phyloP scores from a whole-genome alignment of 2,888 invertebrate genomes.

The Sphaerophoria rueppellii region DNA sequence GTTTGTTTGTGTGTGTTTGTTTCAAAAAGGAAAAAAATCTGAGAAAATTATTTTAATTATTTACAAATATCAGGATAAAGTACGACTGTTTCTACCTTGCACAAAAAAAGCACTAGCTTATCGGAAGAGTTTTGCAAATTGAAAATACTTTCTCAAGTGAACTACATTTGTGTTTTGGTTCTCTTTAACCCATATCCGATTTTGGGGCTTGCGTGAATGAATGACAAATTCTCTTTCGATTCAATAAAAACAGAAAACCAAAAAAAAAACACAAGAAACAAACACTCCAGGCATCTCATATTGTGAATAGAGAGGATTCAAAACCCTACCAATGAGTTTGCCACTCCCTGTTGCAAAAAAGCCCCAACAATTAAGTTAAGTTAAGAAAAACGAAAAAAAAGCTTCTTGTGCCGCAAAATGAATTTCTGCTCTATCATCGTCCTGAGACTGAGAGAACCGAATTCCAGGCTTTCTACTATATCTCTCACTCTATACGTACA shows the following conservation, averaged over 20 bases:
- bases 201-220: slow-evolving; percentile 61
- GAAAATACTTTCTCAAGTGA: slow-evolving; percentile 42
- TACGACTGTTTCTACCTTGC: slow-evolving; percentile 69
- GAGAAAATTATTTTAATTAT: slow-evolving; percentile 51
- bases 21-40: slow-evolving; percentile 36
- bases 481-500: neutral
- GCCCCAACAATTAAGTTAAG: slow-evolving; percentile 24
- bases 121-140: slow-evolving; percentile 59
- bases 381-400: slow-evolving; percentile 15
- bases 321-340: slow-evolving; percentile 45
- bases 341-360: slow-evolving; percentile 70
- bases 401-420: slow-evolving; percentile 42
- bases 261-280: too few species aligned
- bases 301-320: slow-evolving; percentile 21
- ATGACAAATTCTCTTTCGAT: slow-evolving; percentile 40
- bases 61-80: slow-evolving; percentile 63
- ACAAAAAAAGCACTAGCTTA: slow-evolving; percentile 69
- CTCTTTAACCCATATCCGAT: slow-evolving; percentile 68
- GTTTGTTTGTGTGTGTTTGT: too few species aligned
- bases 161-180: slow-evolving; percentile 45
- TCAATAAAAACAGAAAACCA: too few species aligned
- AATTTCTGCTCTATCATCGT: slow-evolving; percentile 26
- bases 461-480: slow-evolving; percentile 19
- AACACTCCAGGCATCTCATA: slow-evolving; percentile 35
- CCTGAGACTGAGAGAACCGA: slow-evolving; percentile 35